Evolutionary conservation across 2,888 invertebrate genomes (phyloP), one percentile per base, ranked within the genome.

Genomic region (Ormyrus thymus): DNA sequence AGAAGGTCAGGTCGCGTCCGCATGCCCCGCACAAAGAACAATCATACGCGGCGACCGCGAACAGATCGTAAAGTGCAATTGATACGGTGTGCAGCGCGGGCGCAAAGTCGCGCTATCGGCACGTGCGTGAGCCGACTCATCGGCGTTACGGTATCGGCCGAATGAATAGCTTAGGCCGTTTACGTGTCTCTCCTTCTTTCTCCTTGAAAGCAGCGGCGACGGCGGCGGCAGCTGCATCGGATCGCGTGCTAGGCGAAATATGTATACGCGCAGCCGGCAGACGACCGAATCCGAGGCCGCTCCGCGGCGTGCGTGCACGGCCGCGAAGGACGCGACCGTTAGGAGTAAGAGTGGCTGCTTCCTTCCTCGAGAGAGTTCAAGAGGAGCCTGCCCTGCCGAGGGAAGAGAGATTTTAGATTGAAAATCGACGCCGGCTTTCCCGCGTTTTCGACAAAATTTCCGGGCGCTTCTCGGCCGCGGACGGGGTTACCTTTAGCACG

Each of bases 271-370:
- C 29, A 29, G 29, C 29, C 29, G 2, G 29, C 29, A 29, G 29
- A 29, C 29, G 29, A 29, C 29, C 29, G 29, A 29, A 29, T 29
- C 3, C 29, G 58, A 58, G 29, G 50, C 66, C 43, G 50, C 62
- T 45, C 51, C 45, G 6, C 43, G n/a, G 46, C 69, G 81, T 77
- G 81, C 79, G 83, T 84, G 84, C 84, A 83, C 84, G 84, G 82
- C 81, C 82, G 29, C 29, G 85, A 84, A 85, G 85, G 85, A 85
- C 84, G 72, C 81, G 81, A 83, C 81, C 83, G 85, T 84, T 85
- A 85, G 83, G 72, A 82, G 29, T 29, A 29, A 29, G 29, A 29
- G 29, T 29, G 29, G 29, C 82, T 84, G 53, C 69, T 76, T 71
- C 66, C 69, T 68, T 73, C 65, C 4, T 29, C 29, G 29, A 29